Evolutionary conservation across 2,888 invertebrate species (phyloP).

Genomic region (Tryphoninae sp.): DNA sequence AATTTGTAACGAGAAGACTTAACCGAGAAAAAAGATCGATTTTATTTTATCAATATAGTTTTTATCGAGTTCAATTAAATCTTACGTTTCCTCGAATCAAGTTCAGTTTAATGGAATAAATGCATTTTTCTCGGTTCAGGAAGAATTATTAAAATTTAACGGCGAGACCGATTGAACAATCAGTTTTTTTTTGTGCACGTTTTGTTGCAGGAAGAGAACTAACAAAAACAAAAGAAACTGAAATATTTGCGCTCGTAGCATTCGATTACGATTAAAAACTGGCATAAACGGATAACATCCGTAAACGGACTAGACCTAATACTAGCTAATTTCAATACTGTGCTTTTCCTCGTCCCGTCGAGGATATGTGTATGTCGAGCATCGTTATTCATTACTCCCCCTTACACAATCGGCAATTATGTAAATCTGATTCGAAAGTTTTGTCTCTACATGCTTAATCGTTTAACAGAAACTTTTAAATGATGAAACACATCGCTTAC

Average conservation of each 20-base stretch:
- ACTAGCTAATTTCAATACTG: constrained; percentile 71
- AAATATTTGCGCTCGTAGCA: constrained; percentile 28
- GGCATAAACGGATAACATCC: constrained; percentile 33
- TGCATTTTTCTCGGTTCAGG: constrained; percentile 5
- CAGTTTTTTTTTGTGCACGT: constrained; percentile 24
- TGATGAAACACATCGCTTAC: constrained; percentile 28
- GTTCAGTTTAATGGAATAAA: neutral
- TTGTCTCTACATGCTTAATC: constrained; percentile 26
- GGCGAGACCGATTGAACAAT: constrained; percentile 31
- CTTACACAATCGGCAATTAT: constrained; percentile 49
- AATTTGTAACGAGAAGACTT: constrained; percentile 15
- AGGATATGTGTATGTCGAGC: constrained; percentile 10
- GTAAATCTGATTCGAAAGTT: constrained; percentile 47
- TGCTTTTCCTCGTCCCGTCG: constrained; percentile 40
- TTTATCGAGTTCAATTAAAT: neutral
- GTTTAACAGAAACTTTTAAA: constrained; percentile 23
- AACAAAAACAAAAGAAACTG: constrained; percentile 35
- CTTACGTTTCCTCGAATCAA: neutral
- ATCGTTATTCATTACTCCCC: constrained; percentile 15
- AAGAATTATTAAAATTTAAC: constrained; percentile 5
- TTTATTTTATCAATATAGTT: neutral
- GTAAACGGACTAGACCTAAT: constrained; percentile 70
- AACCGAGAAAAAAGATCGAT: neutral
- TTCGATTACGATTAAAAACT: constrained; percentile 40
- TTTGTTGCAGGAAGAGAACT: constrained; percentile 31